Evolutionary conservation across 2,797 vertebrate genomes (phyloP).

Genomic region (Prunella strophiata): DNA sequence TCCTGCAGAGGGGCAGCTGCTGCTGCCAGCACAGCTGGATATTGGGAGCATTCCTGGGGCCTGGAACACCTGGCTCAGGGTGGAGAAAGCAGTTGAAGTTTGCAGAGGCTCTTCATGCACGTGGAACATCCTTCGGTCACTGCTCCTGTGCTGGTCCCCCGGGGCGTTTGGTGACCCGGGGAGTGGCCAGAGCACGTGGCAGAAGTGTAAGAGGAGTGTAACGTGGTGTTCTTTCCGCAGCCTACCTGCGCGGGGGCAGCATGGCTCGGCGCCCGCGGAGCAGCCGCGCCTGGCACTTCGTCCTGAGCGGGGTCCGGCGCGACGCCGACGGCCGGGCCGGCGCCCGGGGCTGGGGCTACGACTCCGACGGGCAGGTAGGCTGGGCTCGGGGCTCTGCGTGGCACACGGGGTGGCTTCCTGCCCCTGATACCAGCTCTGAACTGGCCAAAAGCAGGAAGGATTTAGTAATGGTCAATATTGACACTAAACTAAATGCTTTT

Average conservation of each 20-base stretch:
- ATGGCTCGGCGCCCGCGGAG: constrained; percentile 92
- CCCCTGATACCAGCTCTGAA: fast-evolving
- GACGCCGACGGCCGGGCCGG: constrained; percentile 84
- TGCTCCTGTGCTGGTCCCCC: neutral
- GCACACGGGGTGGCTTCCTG: fast-evolving
- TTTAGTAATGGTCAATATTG: neutral
- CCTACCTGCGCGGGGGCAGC: constrained; percentile 42
- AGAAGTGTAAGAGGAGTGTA: neutral
- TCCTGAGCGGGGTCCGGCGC: constrained; percentile 87
- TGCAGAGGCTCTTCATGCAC: fast-evolving
- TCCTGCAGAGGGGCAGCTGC: neutral
- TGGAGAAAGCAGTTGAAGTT: neutral
- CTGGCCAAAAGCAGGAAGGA: neutral
- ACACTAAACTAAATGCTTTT: neutral
- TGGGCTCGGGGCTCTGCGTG: fast-evolving
- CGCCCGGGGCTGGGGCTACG: constrained; percentile 82
- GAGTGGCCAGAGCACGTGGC: fast-evolving
- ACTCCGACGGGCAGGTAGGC: constrained; percentile 87
- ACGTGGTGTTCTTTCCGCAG: neutral
- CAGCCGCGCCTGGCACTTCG: constrained; percentile 91
- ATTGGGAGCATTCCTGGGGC: fast-evolving
- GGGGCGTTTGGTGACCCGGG: neutral
- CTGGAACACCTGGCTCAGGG: neutral
- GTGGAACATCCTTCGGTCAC: fast-evolving
- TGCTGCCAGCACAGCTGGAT: neutral